These are phyloP conservation scores for Acyrthosiphon pisum DNA, from an alignment of 1,140 invertebrate genomes.

Conservation along the genomic window DNA sequence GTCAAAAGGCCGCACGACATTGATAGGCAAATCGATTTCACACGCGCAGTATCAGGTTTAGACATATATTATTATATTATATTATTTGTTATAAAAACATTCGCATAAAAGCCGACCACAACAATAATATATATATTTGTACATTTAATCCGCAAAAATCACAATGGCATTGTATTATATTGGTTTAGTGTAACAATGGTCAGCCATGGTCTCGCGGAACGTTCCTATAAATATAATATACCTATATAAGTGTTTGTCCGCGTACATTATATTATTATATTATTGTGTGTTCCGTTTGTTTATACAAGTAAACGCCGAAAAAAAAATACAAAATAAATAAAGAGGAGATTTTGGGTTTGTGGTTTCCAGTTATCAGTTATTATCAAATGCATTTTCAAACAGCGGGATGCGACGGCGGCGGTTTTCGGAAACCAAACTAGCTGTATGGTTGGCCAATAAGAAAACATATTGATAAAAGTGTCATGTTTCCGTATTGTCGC, in stretches of 20 bases:
- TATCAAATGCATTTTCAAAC: constrained; percentile 2
- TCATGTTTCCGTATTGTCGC: neutral
- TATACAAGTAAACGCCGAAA: constrained; percentile 46
- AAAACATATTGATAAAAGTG: constrained; percentile 13
- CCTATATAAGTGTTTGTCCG: constrained; percentile 31
- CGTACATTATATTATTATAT: neutral
- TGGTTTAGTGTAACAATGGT: constrained; percentile 32
- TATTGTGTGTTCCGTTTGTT: constrained; percentile 35
- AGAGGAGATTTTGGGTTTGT: constrained; percentile 29
- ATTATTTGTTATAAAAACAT: constrained; percentile 35
- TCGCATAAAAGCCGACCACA: constrained; percentile 26
- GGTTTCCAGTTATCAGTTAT: constrained; percentile 50
- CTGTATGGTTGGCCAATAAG: neutral
- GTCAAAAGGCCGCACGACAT: neutral
- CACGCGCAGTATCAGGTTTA: constrained; percentile 16
- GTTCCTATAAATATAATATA: neutral
- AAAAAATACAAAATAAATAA: constrained; percentile 30
- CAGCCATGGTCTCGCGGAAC: neutral
- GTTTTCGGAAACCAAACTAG: neutral
- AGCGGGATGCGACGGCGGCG: neutral
- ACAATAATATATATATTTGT: constrained; percentile 11
- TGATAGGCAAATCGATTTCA: constrained; percentile 50
- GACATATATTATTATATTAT: constrained; percentile 9
- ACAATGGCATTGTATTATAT: neutral
- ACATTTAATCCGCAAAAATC: constrained; percentile 23